phyloP scores from a whole-genome alignment of 2,888 invertebrate genomes.

The Pseudeuparius sepicola region DNA sequence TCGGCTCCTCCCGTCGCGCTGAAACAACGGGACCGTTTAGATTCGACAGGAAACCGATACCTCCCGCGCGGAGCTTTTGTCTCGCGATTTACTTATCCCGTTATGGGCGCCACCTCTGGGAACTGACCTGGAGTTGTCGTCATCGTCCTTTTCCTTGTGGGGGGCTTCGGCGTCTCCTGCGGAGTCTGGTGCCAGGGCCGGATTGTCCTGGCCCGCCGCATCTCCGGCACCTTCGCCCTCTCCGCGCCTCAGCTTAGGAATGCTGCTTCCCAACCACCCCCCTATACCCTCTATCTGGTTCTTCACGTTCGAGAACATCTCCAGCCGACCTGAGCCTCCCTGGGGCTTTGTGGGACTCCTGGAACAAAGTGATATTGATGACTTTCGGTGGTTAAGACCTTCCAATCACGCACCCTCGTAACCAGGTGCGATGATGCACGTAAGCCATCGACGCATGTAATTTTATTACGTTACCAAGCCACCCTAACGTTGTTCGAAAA shows the following conservation, averaged over 20 bases:
- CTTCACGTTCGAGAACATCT: conserved; percentile 80
- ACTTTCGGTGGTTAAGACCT: no score
- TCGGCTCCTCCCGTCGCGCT: conserved; percentile 89
- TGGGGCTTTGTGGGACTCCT: conserved; percentile 57
- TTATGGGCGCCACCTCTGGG: no score
- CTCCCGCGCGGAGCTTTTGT: no score
- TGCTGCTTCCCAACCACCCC: conserved; percentile 60
- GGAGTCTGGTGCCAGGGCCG: conserved; percentile 38
- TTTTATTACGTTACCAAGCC: no score
- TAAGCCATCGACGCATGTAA: no score
- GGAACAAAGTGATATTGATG: no score
- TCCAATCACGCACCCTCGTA: no score
- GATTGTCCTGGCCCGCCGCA: conserved; percentile 30
- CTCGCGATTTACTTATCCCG: no score
- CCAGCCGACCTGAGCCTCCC: conserved; percentile 48
- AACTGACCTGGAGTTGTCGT: conserved; percentile 79
- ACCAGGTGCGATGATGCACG: no score
- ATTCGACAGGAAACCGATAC: no score
- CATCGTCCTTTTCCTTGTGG: conserved; percentile 54
- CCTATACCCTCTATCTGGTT: conserved; percentile 80
- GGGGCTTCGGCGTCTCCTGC: conserved; percentile 39
- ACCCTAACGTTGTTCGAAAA: no score
- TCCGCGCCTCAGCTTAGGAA: conserved; percentile 64
- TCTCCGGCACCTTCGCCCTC: conserved; percentile 39
- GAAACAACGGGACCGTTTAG: no score